A percentile compares a stretch with the other conserved stretches of the same genome.
Evolutionary conservation across 2,113 vertebrate genomes (phyloP).

Genomic region (Phainopepla nitens): DNA sequence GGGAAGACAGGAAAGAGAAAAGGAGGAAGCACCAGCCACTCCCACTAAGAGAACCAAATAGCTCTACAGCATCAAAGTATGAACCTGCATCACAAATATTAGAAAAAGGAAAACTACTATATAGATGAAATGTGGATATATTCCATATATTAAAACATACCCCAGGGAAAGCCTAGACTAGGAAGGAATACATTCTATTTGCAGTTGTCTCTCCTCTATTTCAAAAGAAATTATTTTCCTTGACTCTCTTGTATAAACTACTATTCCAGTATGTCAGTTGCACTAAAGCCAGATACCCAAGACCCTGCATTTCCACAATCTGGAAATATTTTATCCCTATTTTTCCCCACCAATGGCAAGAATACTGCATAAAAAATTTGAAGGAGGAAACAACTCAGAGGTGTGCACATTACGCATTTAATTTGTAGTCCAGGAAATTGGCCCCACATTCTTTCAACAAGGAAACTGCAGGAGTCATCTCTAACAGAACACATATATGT

Average conservation of each 20-base stretch:
- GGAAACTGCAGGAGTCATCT: not conserved
- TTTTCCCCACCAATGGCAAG: not conserved
- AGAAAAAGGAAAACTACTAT: not conserved
- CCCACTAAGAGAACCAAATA: conserved; percentile 24
- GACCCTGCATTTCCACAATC: not conserved
- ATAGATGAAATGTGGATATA: not conserved
- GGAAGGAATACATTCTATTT: not conserved
- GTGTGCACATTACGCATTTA: not conserved
- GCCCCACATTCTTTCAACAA: not conserved
- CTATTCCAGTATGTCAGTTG: not conserved
- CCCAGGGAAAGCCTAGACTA: not conserved
- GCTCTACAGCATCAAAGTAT: conserved; percentile 33
- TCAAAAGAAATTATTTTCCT: not conserved
- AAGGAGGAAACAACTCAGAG: not conserved
- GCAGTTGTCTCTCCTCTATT: not conserved
- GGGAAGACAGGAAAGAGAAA: not conserved
- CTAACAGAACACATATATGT: not conserved
- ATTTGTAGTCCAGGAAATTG: not conserved
- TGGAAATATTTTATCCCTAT: not conserved
- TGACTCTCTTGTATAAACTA: not conserved
- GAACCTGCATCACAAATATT: not conserved
- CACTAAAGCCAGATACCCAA: not conserved
- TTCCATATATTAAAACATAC: not conserved
- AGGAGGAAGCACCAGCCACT: conserved; percentile 45
- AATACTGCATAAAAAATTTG: not conserved